Base-by-base conservation (phyloP, 2,113 vertebrate genomes). In the Callipepla squamata region DNA sequence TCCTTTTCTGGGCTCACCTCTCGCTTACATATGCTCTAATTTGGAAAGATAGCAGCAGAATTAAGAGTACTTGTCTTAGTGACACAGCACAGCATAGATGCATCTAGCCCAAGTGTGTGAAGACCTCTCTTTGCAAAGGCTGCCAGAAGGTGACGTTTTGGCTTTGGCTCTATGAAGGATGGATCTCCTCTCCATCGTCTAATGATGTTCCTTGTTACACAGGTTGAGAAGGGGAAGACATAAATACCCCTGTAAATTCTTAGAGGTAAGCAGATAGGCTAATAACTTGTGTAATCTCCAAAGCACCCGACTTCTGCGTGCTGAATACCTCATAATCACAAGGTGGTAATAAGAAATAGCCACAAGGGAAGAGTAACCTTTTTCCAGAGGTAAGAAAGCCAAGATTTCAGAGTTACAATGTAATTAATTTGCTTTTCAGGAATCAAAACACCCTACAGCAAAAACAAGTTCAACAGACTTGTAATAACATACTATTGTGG, bases 401-500 rank as follows among this genome's bases (percentile, higher is more conserved):
- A 91, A 80, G 85, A 88, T 94, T 94, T 95, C 89, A 83, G 87
- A 92, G 76, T 90, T 94, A 96, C 76, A 75, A 75, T 88, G 90
- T 95, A 95, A 96, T 96, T 96, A 96, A 95, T 94, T 96, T 0
- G 7, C 82, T 95, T 95, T 95, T 88, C 95, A 94, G 85, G 94
- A 95, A 95, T 92, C 94, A 92, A 95, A 96, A 96, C 82, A 96
- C 94, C 94, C 95, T 96, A 95, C 94, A 96, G 95, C 95, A 90
- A 96, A 96, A 94, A 84, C 93, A 96, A 95, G 95, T 95, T 95
- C 90, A 96, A 90, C 87, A 88, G 90, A 88, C 85, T 91, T 95
- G 96, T 95, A 96, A 96, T 96, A 96, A 95, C 93, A 83, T 28
- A 88, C 34, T 72, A 80, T 26, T 75, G 85, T 72, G 91, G 90